Evolutionary conservation across 2,113 vertebrate species (phyloP), one percentile per base, ranked within the genome.

Genomic region (Archilochus colubris): DNA sequence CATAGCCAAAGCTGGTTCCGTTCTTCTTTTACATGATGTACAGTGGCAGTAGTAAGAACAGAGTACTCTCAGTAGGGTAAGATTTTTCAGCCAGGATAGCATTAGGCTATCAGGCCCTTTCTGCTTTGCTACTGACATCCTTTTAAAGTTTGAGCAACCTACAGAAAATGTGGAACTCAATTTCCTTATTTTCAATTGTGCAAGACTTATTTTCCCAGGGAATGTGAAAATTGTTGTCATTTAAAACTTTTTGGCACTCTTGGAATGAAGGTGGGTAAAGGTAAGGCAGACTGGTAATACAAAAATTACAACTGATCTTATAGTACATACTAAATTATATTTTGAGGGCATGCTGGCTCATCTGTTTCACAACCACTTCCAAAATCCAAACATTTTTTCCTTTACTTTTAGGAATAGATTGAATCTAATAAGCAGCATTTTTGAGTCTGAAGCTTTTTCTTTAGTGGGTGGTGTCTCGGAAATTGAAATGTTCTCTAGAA

Each of bases 31-130:
- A 28, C 11, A 6, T 70, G 15, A 68, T 51, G 31, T 25, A 21
- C 7, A 14, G 21, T 44, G 16, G 22, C 31, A 40, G 55, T 10
- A 61, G 6, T 13, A 28, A 18, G 31, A 51, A n/a, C 31, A 36
- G 38, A 43, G 13, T 22, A 21, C 48, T 31, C 36, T 31, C 50
- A 38, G 25, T 13, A 61, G 59, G 58, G 22, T 23, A 69, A n/a
- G 14, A 8, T 40, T 38, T 68, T 61, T 69, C 40, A 40, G 7
- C 0, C 1, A 7, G 38, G 30, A 24, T 24, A n/a, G 9, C 1
- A 2, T 58, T 25, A 44, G 50, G 12, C 36, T 62, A 38, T 33
- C 40, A 63, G 40, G 28, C 13, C 25, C 73, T 81, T 68, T 76
- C 50, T 77, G 8, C 16, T 74, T 48, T 92, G 44, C 11, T 73